Base-by-base conservation (phyloP, 2,888 invertebrate genomes). In the Caenorhabditis macrosperma region DNA sequence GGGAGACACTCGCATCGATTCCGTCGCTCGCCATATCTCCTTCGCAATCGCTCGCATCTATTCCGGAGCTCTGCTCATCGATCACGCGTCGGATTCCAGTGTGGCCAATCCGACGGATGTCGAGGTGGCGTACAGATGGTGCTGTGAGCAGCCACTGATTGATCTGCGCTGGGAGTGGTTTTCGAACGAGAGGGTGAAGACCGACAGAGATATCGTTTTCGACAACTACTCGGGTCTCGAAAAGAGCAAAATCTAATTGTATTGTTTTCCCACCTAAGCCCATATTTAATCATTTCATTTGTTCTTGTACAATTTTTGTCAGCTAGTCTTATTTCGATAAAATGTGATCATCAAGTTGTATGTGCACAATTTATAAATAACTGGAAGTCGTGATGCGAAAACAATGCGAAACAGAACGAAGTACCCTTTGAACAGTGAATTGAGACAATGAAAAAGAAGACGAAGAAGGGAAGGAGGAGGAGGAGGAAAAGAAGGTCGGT, bases 1-100 rank as follows among this genome's bases (percentile, higher is more conserved):
- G 57, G 72, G 72, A 57, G 64, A 72, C 4, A 72, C 72, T 28
- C 55, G 72, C 44, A 54, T 92, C 28, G 91, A 92, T 76, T 81
- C 90, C 20, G 92, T 91, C n/a, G 92, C 92, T 0, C 83, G 93
- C 57, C 92, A 93, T 77, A 91, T 93, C 63, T 91, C 93, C 10
- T 92, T 91, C 84, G 91, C 92, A 61, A 86, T 93, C 46, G 91
- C 92, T 9, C 87, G 91, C 55, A 91, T 90, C 26, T 91, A 91
- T 71, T 90, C 90, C 89, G 91, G 91, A 41, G 87, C 90, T 3
- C 83, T 91, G 30, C 80, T 91, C 64, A 75, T 91, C 22, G 91
- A 91, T 33, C 91, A 91, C 77, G 91, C 91, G 9, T 68, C 83
- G 30, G 88, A 88, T 78, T 44, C 80, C 6, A 67, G 54, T n/a